Conservation (phyloP, 2,113 vertebrate species). For the Microcebus griseorufus region DNA sequence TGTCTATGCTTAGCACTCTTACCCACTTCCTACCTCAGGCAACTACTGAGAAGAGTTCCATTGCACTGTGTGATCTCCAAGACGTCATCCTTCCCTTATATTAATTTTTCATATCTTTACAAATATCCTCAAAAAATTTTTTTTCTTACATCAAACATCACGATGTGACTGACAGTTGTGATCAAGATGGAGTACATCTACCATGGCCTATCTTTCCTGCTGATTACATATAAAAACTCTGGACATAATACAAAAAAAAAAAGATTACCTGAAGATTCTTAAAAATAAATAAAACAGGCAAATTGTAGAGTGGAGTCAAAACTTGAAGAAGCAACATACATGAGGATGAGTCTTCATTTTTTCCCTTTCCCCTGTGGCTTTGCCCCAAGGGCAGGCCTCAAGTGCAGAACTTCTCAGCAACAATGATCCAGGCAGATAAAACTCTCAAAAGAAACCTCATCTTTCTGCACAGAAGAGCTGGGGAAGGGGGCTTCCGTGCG, state of each 20-base stretch:
- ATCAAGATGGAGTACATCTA: not conserved
- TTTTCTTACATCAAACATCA: conserved; percentile 7
- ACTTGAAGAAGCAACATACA: not conserved
- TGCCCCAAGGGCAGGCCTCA: not conserved
- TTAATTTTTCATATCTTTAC: conserved; percentile 24
- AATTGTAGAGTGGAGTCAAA: conserved; percentile 19
- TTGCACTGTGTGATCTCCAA: not conserved
- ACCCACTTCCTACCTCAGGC: not conserved
- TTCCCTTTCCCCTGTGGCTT: not conserved
- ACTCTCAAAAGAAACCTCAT: not conserved
- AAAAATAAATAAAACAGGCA: not conserved
- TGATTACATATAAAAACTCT: no score
- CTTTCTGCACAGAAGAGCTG: not conserved
- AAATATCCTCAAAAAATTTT: not conserved
- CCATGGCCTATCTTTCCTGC: not conserved
- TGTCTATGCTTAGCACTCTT: conserved; percentile 46
- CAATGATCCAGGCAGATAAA: not conserved
- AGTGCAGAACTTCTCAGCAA: not conserved
- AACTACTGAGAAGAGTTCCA: not conserved
- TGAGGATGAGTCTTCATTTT: not conserved
- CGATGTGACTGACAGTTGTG: not conserved
- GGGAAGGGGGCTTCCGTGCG: not conserved
- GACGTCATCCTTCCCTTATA: not conserved
- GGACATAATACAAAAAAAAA: not conserved
- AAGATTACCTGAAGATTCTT: not conserved